Evolutionary conservation across 2,797 vertebrate genomes (phyloP).

Genomic region (Salmo trutta): DNA sequence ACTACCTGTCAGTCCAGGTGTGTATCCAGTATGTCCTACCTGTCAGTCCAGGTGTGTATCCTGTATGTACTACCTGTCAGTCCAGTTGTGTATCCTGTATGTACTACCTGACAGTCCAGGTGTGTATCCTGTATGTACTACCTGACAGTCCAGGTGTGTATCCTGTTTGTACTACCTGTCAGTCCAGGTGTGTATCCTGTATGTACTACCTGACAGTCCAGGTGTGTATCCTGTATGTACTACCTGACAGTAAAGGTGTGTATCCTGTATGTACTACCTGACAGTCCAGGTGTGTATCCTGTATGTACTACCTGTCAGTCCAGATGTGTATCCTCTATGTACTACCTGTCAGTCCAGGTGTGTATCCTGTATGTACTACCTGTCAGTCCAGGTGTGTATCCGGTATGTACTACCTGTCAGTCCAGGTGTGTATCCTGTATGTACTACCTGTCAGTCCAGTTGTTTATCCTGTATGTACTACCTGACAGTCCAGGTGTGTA

Average conservation of each 20-base stretch:
- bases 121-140: constrained; percentile 89
- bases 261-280: no score
- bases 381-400: constrained; percentile 88
- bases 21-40: no score
- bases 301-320: constrained; percentile 72
- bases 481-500: no score
- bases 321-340: constrained; percentile 92
- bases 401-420: constrained; percentile 43
- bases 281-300: constrained; percentile 92
- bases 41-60: constrained; percentile 58
- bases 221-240: constrained; percentile 63
- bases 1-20: constrained; percentile 81
- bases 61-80: no score
- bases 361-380: no score
- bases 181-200: constrained; percentile 83
- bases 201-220: no score
- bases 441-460: constrained; percentile 76
- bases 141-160: constrained; percentile 87
- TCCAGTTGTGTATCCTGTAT: constrained; percentile 90
- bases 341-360: constrained; percentile 51
- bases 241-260: no score
- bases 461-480: no score
- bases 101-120: no score
- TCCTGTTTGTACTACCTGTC: no score
- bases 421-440: constrained; percentile 90